These are phyloP conservation scores for Agrotis segetum DNA, from an alignment of 2,888 invertebrate species.

Conservation along the genomic window DNA sequence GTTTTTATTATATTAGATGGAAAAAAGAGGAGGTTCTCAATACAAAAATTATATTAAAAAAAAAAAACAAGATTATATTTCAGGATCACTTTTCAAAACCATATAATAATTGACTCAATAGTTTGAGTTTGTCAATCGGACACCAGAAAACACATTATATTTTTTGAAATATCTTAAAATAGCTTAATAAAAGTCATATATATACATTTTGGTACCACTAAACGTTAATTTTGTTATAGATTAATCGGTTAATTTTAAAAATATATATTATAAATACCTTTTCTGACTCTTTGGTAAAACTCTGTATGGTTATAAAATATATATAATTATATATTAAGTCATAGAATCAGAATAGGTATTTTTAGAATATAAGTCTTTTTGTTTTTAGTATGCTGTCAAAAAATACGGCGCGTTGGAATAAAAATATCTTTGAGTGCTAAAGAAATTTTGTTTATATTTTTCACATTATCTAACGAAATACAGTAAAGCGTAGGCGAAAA, in stretches of 20 bases:
- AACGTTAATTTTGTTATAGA: constrained; percentile 19
- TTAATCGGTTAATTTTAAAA: constrained; percentile 15
- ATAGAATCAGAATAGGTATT: constrained; percentile 6
- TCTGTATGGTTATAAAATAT: too few species aligned
- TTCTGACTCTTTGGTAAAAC: constrained; percentile 2
- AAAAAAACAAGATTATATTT: too few species aligned
- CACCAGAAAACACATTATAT: too few species aligned
- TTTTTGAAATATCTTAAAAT: constrained; percentile 25
- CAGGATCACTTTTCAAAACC: neutral
- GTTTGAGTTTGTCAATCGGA: neutral
- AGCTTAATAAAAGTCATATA: constrained; percentile 4
- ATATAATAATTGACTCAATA: neutral
- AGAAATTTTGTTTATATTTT: neutral
- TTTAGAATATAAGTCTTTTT: constrained; percentile 7
- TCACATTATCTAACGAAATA: too few species aligned
- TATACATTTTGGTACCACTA: constrained; percentile 39
- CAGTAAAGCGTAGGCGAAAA: too few species aligned
- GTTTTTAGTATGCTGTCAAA: constrained; percentile 6
- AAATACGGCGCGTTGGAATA: neutral
- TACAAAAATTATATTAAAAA: too few species aligned
- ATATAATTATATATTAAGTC: neutral
- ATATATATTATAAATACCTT: neutral
- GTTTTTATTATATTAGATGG: too few species aligned
- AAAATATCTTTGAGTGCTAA: neutral
- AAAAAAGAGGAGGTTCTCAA: too few species aligned